phyloP scores from a whole-genome alignment of 2,797 vertebrate species.

The Enteromius paludinosus region DNA sequence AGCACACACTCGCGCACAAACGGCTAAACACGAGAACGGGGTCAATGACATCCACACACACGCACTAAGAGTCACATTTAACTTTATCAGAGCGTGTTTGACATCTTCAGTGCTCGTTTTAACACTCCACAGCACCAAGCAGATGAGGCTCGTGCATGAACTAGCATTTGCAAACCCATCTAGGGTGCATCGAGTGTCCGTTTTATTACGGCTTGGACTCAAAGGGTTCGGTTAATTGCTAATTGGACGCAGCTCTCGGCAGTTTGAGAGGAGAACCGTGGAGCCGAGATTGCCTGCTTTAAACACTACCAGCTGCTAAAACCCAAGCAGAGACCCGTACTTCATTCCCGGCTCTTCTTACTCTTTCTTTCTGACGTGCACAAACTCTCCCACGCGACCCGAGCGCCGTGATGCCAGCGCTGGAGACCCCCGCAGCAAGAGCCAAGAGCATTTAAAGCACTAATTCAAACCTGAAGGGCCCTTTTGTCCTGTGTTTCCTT shows the following conservation, averaged over 20 bases:
- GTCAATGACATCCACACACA: slow-evolving; percentile 2
- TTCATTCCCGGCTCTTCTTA: slow-evolving; percentile 11
- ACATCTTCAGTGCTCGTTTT: neutral
- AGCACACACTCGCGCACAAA: slow-evolving; percentile 32
- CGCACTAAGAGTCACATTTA: neutral
- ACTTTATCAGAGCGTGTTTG: neutral
- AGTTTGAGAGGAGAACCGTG: slow-evolving; percentile 15
- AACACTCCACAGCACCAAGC: neutral
- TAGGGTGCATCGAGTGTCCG: neutral
- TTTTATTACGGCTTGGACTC: neutral
- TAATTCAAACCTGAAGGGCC: slow-evolving; percentile 83
- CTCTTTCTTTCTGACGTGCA: slow-evolving; percentile 43
- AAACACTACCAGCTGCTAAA: slow-evolving; percentile 51
- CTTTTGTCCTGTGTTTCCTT: slow-evolving; percentile 80
- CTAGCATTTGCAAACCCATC: neutral
- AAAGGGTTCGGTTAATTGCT: slow-evolving; percentile 23
- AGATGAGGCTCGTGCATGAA: neutral
- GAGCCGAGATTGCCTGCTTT: slow-evolving; percentile 21
- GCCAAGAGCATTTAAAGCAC: slow-evolving; percentile 83
- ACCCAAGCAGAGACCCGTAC: slow-evolving; percentile 43
- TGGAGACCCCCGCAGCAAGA: slow-evolving; percentile 73
- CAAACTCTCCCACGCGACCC: slow-evolving; percentile 76
- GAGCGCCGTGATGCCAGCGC: slow-evolving; percentile 71
- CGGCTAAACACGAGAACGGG: slow-evolving; percentile 35
- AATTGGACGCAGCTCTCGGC: slow-evolving; percentile 27